These are phyloP conservation scores for Zaprionus obscuricornis DNA, from an alignment of 2,888 invertebrate species.

Conservation along the genomic window DNA sequence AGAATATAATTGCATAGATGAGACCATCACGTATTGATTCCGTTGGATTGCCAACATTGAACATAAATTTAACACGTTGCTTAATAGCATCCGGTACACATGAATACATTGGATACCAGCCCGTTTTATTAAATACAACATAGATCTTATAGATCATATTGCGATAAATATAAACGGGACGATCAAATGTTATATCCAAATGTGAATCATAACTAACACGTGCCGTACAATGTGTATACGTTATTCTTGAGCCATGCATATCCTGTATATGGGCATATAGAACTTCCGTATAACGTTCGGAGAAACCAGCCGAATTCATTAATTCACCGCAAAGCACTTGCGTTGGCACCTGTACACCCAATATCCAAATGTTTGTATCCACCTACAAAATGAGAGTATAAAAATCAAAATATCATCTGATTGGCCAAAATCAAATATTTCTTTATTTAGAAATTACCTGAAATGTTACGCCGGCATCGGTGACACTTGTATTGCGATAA, in stretches of 20 bases:
- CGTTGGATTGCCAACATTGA: conserved; percentile 88
- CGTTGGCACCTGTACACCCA: conserved; percentile 89
- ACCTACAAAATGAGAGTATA: conserved; percentile 83
- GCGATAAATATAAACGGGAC: conserved; percentile 90
- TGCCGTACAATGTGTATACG: conserved; percentile 92
- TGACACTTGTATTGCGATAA: conserved; percentile 89
- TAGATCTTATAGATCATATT: conserved; percentile 90
- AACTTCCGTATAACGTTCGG: conserved; percentile 88
- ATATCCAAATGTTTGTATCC: conserved; percentile 89
- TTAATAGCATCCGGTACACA: conserved; percentile 88
- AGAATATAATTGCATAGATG: conserved; percentile 90
- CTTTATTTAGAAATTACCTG: conserved; percentile 63
- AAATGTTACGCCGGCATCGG: conserved; percentile 91
- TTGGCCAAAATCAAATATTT: neutral
- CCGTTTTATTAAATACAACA: conserved; percentile 91
- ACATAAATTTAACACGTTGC: conserved; percentile 90
- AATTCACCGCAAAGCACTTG: conserved; percentile 85
- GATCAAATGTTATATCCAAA: conserved; percentile 91
- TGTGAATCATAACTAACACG: conserved; percentile 89
- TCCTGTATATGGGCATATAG: conserved; percentile 92
- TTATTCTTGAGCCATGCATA: conserved; percentile 90
- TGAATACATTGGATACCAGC: conserved; percentile 91
- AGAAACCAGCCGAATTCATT: conserved; percentile 81
- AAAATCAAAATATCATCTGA: too few species aligned
- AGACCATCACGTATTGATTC: conserved; percentile 91